Base-by-base conservation (phyloP, 1,140 invertebrate genomes). In the Calephelis virginiensis region DNA sequence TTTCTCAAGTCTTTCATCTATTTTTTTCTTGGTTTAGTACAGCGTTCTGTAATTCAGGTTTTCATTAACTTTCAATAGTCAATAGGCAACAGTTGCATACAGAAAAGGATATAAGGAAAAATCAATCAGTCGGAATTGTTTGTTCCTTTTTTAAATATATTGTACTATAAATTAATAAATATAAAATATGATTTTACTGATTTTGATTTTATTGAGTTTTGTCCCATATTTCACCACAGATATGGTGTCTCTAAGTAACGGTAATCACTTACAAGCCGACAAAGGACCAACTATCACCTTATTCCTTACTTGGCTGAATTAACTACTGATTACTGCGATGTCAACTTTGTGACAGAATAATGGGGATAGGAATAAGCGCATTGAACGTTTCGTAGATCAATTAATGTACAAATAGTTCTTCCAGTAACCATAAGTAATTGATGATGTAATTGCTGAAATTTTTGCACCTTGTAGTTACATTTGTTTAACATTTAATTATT, bases 251-350 rank as follows among this genome's bases (percentile, higher is more conserved):
- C 50, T 28, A 46, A 43, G 40, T 56, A 64, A 49, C 63, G 48
- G 38, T 56, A 64, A 64, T 64, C 28, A 53, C 38, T 53, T 50
- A 64, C 63, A 56, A 56, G 50, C 63, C 63, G 63, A 64, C 63
- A 64, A 56, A 64, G 63, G 45, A 17, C 43, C 61, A 62, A 62
- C 43, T 61, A 61, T 61, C 60, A 61, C 60, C 60, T 46, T 43
- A 61, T 40, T 64, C 63, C 63, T 43, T 64, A 64, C 63, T 64
- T 49, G 63, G 63, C 61, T 63, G 61, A 63, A 64, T 53, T 64
- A 49, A 64, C 63, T 49, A 64, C 60, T 64, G 49, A 64, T 56
- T 53, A 38, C 63, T 37, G n/a, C 10, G 60, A 61, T 40, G 63
- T 64, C 49, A 64, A 40, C 63, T 43, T 14, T 7, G 48, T 17